These are phyloP conservation scores for Vespertilio murinus DNA, from an alignment of 2,797 vertebrate species.

Conservation along the genomic window DNA sequence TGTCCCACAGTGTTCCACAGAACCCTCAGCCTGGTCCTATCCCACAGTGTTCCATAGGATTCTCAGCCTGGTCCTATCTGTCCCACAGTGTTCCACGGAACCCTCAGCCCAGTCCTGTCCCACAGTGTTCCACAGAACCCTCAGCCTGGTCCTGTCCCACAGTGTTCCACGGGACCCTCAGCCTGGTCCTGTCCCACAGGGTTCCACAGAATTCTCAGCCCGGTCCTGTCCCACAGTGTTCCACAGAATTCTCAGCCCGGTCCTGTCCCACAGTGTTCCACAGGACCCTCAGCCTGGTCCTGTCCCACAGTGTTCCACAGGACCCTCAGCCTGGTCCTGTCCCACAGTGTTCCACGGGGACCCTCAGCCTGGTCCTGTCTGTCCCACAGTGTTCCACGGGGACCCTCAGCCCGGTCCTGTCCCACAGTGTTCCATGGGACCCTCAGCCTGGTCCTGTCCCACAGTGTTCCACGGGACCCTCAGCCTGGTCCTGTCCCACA, in stretches of 20 bases:
- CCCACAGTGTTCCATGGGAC: too few relatives aligned
- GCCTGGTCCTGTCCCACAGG: background rate
- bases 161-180: rapidly evolving
- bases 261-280: too few relatives aligned
- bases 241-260: rapidly evolving
- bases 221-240: background rate
- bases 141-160: background rate
- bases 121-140: rapidly evolving
- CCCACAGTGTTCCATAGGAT: too few relatives aligned
- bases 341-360: background rate
- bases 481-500: too few relatives aligned
- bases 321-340: background rate
- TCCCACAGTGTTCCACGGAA: rapidly evolving
- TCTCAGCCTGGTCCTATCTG: background rate
- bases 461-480: rapidly evolving
- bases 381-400: too few relatives aligned
- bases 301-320: too few relatives aligned
- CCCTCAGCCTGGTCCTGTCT: background rate
- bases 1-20: too few relatives aligned
- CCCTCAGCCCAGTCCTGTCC: too few relatives aligned
- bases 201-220: rapidly evolving
- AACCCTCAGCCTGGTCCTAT: background rate
- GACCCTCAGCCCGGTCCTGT: background rate
- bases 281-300: background rate
- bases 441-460: background rate